Evolutionary conservation across 2,797 vertebrate genomes (phyloP).

Genomic region (Scolopax rusticola): DNA sequence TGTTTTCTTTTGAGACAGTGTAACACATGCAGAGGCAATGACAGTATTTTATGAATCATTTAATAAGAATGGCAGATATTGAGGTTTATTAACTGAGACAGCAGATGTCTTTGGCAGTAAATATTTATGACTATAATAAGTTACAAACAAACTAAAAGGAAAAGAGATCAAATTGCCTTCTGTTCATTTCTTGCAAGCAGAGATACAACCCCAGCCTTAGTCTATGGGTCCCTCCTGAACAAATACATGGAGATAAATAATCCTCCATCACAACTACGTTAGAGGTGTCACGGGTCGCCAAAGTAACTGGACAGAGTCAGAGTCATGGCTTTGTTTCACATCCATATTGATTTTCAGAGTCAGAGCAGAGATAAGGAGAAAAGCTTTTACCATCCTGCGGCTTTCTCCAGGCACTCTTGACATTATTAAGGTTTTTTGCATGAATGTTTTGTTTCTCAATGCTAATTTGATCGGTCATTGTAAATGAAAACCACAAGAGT

Average conservation of each 20-base stretch:
- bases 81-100: conserved; percentile 9
- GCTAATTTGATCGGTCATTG: neutral
- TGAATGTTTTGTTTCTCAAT: neutral
- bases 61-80: neutral
- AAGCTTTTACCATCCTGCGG: neutral
- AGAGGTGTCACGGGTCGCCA: neutral
- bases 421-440: neutral
- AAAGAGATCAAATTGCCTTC: neutral
- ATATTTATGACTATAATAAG: neutral
- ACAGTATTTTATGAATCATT: conserved; percentile 43
- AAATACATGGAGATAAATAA: neutral
- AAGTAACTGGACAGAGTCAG: neutral
- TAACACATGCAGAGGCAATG: neutral
- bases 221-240: neutral
- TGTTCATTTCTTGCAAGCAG: neutral
- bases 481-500: neutral
- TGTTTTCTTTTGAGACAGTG: neutral
- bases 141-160: neutral
- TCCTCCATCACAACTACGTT: neutral
- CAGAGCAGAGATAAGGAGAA: neutral
- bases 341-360: neutral
- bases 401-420: neutral
- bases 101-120: neutral
- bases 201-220: neutral
- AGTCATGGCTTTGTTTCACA: neutral